Evolutionary conservation across 2,888 invertebrate genomes (phyloP).

Genomic region (Cyaniris semiargus): DNA sequence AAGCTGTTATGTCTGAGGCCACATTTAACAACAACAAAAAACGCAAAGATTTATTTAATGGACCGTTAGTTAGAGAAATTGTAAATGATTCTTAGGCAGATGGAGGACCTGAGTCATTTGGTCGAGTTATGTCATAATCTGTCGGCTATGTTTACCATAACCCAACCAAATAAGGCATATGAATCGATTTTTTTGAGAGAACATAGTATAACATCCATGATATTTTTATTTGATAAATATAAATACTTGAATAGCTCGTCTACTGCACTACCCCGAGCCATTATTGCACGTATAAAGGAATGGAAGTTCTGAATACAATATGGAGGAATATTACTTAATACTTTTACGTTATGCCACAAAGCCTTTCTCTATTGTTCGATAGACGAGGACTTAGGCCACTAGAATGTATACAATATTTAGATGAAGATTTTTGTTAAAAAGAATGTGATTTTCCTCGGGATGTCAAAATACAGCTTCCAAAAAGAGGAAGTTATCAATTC

Average conservation of each 20-base stretch:
- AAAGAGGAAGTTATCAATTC: neutral
- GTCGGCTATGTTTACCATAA: no score
- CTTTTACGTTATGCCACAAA: conserved; percentile 24
- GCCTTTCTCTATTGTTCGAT: conserved; percentile 23
- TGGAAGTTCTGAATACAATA: conserved; percentile 18
- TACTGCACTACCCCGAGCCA: neutral
- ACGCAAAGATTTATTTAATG: no score
- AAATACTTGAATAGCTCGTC: neutral
- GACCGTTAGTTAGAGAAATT: no score
- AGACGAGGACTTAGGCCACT: neutral
- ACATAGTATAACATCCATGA: no score
- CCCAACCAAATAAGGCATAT: no score
- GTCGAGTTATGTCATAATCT: no score
- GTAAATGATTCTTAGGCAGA: no score
- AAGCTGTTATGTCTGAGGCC: no score
- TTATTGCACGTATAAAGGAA: conserved; percentile 29
- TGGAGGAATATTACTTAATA: conserved; percentile 30
- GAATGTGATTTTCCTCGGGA: neutral
- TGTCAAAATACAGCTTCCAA: neutral
- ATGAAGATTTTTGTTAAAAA: neutral
- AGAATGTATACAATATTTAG: neutral
- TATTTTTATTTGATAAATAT: no score
- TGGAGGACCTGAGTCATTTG: no score
- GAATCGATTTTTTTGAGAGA: no score
- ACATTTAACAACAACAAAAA: no score